Evolutionary conservation across 1,140 invertebrate species (phyloP).

Genomic region (Lasaia peninsularis): DNA sequence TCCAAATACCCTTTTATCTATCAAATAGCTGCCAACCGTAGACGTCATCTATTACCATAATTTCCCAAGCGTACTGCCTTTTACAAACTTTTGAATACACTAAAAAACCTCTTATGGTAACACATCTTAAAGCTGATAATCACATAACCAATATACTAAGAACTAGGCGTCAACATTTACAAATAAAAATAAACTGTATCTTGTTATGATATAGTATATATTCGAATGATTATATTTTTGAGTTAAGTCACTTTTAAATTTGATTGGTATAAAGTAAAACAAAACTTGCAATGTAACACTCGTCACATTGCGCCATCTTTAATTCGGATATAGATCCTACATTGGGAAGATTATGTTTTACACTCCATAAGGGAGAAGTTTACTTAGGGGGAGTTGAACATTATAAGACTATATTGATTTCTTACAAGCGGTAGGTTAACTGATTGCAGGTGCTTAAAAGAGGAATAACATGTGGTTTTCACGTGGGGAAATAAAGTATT

Average conservation of each 20-base stretch:
- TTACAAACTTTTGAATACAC: conserved; percentile 12
- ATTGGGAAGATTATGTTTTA: conserved; percentile 12
- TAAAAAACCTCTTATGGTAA: background rate
- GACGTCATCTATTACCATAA: conserved; percentile 31
- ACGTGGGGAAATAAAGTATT: no score
- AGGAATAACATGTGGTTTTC: no score
- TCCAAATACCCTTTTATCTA: conserved; percentile 36
- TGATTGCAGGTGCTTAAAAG: no score
- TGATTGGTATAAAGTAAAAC: conserved; percentile 24
- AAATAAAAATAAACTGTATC: background rate
- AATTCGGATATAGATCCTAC: conserved; percentile 10
- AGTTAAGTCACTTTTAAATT: conserved; percentile 15
- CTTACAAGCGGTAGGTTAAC: background rate
- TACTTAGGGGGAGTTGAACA: background rate
- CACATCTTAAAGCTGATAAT: background rate
- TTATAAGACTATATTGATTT: background rate
- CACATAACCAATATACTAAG: background rate
- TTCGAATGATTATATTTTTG: background rate
- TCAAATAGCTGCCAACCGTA: conserved; percentile 35
- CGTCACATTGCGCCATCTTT: conserved; percentile 24
- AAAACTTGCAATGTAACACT: conserved; percentile 33
- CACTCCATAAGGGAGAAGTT: conserved; percentile 4
- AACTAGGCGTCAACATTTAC: background rate
- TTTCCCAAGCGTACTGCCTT: conserved; percentile 27
- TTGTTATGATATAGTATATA: background rate